Conservation (phyloP, 2,113 vertebrate species). For the Aptenodytes patagonicus region DNA sequence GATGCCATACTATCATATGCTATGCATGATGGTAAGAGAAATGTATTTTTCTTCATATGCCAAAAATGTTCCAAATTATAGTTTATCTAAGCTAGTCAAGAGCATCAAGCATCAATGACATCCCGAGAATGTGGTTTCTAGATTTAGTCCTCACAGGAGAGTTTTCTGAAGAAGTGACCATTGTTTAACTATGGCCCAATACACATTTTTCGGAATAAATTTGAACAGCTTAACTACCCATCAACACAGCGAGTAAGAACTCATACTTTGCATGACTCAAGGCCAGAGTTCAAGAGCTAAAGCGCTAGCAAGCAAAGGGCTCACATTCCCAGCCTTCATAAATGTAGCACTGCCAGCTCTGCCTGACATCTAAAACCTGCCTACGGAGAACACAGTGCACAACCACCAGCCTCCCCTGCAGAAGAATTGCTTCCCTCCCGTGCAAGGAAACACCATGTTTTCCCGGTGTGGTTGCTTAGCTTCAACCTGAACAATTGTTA, state of each 20-base stretch:
- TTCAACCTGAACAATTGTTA: neutral
- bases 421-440: neutral
- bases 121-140: rapidly evolving
- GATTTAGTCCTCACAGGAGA: neutral
- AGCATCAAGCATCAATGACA: neutral
- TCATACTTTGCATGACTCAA: neutral
- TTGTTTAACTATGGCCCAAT: neutral
- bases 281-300: neutral
- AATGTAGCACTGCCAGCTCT: neutral
- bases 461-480: neutral
- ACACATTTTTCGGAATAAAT: neutral
- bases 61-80: neutral
- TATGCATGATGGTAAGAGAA: neutral
- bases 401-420: neutral
- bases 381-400: neutral
- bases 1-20: neutral
- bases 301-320: neutral
- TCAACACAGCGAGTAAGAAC: neutral
- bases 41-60: neutral
- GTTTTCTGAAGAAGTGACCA: neutral
- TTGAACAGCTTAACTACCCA: neutral
- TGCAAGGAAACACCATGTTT: neutral
- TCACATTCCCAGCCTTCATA: neutral
- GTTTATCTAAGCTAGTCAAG: neutral
- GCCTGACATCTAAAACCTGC: neutral